These are phyloP conservation scores for Cerceris rybyensis DNA, from an alignment of 2,888 invertebrate genomes.

Conservation along the genomic window DNA sequence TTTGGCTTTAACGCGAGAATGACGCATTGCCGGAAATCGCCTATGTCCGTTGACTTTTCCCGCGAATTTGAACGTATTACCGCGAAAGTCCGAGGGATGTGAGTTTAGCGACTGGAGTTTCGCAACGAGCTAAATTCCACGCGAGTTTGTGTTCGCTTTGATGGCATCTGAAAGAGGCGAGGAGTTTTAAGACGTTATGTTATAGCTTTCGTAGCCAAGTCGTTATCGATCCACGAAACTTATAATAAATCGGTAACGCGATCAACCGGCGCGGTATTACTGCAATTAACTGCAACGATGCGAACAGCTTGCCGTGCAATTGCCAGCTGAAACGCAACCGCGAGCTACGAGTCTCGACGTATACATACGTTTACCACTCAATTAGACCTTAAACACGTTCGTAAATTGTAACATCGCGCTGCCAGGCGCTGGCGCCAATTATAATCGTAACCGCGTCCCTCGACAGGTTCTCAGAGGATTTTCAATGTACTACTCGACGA, in stretches of 20 bases:
- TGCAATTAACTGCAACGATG: conserved; percentile 45
- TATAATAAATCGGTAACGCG: conserved; percentile 50
- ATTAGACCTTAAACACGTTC: conserved; percentile 36
- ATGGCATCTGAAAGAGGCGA: too few species aligned
- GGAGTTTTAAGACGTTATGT: too few species aligned
- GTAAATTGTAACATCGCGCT: background rate
- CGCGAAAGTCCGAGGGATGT: background rate
- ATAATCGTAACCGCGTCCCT: background rate
- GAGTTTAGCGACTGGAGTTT: background rate
- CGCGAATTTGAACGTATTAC: too few species aligned
- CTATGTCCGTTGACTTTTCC: background rate
- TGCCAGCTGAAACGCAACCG: conserved; percentile 48
- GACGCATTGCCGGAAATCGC: conserved; percentile 36
- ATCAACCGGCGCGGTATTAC: conserved; percentile 51
- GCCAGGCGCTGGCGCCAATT: background rate
- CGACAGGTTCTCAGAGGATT: too few species aligned
- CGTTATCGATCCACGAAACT: conserved; percentile 53
- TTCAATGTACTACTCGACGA: too few species aligned
- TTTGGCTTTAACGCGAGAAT: conserved; percentile 30
- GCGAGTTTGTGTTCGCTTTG: background rate
- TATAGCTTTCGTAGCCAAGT: conserved; percentile 7
- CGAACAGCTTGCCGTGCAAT: conserved; percentile 39
- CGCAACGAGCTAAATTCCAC: background rate
- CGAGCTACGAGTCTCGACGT: background rate
- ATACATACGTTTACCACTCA: conserved; percentile 40